These are phyloP conservation scores for Clarias magur DNA, from an alignment of 2,113 vertebrate genomes.

Conservation along the genomic window DNA sequence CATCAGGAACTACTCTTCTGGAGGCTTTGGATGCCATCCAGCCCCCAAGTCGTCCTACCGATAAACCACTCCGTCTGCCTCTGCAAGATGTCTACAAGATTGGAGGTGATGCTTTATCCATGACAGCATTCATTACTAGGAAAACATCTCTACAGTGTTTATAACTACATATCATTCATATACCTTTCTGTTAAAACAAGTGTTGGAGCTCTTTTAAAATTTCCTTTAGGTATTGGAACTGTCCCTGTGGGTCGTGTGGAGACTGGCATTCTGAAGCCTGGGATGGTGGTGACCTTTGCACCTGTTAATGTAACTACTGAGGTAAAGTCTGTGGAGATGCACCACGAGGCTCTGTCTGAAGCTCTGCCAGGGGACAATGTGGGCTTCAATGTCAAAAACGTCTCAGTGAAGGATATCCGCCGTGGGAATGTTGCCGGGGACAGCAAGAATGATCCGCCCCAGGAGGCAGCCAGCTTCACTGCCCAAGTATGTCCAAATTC, in stretches of 20 bases:
- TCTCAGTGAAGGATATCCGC: slow-evolving; percentile 93
- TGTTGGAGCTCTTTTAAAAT: not conserved
- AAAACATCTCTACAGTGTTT: not conserved
- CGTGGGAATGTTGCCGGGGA: slow-evolving; percentile 96
- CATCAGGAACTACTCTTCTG: slow-evolving; percentile 88
- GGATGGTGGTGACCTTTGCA: slow-evolving; percentile 95
- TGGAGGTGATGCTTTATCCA: slow-evolving; percentile 74
- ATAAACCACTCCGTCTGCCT: slow-evolving; percentile 93
- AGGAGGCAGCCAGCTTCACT: slow-evolving; percentile 92
- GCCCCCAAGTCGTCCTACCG: slow-evolving; percentile 89
- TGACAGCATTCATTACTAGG: not conserved
- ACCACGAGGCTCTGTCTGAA: slow-evolving; percentile 87
- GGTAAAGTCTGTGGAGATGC: slow-evolving; percentile 96
- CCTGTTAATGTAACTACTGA: slow-evolving; percentile 95
- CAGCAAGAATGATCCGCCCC: slow-evolving; percentile 94
- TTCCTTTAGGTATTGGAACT: slow-evolving; percentile 86
- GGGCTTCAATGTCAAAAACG: slow-evolving; percentile 93
- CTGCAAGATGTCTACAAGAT: slow-evolving; percentile 98
- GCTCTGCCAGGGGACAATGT: slow-evolving; percentile 91
- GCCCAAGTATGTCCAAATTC: slow-evolving; percentile 80
- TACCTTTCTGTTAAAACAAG: not conserved
- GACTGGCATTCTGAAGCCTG: slow-evolving; percentile 89
- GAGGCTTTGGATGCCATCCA: slow-evolving; percentile 93
- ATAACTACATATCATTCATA: not conserved
- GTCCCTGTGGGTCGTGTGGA: slow-evolving; percentile 94